Evolutionary conservation across 2,888 invertebrate species (phyloP), one percentile per base, ranked within the genome.

Genomic region (Patella caerulea): DNA sequence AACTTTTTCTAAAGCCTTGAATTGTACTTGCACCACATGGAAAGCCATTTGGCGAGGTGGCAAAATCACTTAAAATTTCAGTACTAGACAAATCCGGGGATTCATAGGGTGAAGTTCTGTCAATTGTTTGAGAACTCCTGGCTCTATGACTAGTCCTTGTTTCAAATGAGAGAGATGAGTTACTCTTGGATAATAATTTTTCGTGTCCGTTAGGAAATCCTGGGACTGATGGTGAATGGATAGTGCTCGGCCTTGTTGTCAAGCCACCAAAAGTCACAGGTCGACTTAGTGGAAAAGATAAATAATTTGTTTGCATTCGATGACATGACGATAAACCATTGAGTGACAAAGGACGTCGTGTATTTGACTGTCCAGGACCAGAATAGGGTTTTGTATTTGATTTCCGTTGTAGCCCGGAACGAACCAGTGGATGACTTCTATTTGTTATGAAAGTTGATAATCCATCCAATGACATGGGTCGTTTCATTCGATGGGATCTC

Each of bases 281-380:
- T 14, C 77, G 77, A n/a, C 77, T 75, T 15, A 79, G 72, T 17
- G 77, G 73, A 34, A 79, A 71, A 29, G 77, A 72, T 24, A 77
- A 77, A 12, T 74, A 73, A 70, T 77, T 73, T 12, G 79, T 70
- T 75, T 72, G 72, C 75, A 76, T 73, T 15, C 79, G 72, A 45
- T 77, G 70, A 70, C 74, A 73, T 34, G 79, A 79, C 7, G 77
- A 70, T 55, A 79, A 24, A 12, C 65, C 65, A 24, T 65, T 65
- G 19, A 65, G 65, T 65, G 65, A 65, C 65, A 65, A 65, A 24
- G 65, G 65, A 7, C 65, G 65, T 17, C 65, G 65, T 24, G 24
- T 65, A 24, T 65, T 65, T 65, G 65, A 65, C 24, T 65, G 65
- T 65, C 65, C 65, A 65, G 65, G 14, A 19, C 65, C 65, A 24